phyloP scores from a whole-genome alignment of 92 coral and sea anemone genomes.

The Nematostella vectensis region DNA sequence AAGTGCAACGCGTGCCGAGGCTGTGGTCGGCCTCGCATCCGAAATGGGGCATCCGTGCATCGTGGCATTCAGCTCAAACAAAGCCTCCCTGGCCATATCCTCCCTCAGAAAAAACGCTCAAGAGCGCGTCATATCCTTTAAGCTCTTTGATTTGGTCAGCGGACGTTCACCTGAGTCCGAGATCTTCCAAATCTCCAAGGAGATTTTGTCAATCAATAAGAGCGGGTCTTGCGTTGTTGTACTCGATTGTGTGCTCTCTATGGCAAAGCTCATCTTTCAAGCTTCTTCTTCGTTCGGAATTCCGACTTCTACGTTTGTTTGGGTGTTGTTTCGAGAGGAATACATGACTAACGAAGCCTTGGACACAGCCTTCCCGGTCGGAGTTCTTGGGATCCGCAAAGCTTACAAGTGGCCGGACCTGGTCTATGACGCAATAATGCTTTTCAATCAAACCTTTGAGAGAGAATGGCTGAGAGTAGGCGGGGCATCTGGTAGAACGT shows the following conservation, averaged over 20 bases:
- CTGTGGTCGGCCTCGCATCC: constrained; percentile 26
- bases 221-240: constrained; percentile 47
- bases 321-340: constrained; percentile 27
- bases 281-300: constrained; percentile 32
- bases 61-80: constrained; percentile 23
- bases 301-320: constrained; percentile 24
- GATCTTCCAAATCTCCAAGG: constrained; percentile 30
- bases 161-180: constrained; percentile 6
- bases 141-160: constrained; percentile 12
- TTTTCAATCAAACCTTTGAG: constrained; percentile 3
- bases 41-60: constrained; percentile 35
- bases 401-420: constrained; percentile 5
- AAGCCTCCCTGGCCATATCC: neutral
- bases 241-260: constrained; percentile 22
- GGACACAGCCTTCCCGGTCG: neutral
- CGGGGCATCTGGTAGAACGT: neutral
- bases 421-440: constrained; percentile 7
- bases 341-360: neutral
- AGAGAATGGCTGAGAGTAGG: neutral
- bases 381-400: constrained; percentile 11
- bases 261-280: constrained; percentile 17
- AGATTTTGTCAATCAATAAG: constrained; percentile 31
- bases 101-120: constrained; percentile 12
- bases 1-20: constrained; percentile 15
- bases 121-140: constrained; percentile 4